These are phyloP conservation scores for Megamerina dolium DNA, from an alignment of 2,888 invertebrate species.

Conservation along the genomic window DNA sequence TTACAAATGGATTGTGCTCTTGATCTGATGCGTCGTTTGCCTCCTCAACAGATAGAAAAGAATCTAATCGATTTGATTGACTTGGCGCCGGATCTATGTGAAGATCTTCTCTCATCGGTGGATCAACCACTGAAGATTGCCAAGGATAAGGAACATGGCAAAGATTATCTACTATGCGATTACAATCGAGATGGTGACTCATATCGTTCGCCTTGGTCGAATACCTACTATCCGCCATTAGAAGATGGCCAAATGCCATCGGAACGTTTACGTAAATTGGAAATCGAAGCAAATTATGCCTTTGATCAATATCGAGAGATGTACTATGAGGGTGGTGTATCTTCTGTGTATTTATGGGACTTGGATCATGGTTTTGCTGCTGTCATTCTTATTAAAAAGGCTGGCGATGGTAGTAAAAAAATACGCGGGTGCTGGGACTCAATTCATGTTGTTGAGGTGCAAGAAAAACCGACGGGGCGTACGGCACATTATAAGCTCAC, in stretches of 20 bases:
- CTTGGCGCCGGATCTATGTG: constrained; percentile 90
- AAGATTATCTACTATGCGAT: constrained; percentile 96
- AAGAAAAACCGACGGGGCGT: constrained; percentile 89
- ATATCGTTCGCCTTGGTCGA: constrained; percentile 98
- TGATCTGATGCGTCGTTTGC: constrained; percentile 96
- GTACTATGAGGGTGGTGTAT: constrained; percentile 99
- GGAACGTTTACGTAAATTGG: constrained; percentile 87
- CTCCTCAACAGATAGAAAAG: constrained; percentile 98
- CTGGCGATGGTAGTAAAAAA: constrained; percentile 95
- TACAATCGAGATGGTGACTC: constrained; percentile 99
- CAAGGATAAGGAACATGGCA: constrained; percentile 88
- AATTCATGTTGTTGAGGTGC: constrained; percentile 98
- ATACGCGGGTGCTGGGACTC: constrained; percentile 99
- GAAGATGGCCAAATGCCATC: constrained; percentile 99
- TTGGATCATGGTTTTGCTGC: constrained; percentile 97
- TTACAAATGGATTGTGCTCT: constrained; percentile 98
- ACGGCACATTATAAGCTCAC: constrained; percentile 98
- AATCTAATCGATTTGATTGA: constrained; percentile 97
- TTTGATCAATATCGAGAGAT: constrained; percentile 98
- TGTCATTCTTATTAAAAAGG: constrained; percentile 98
- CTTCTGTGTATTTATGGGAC: constrained; percentile 99
- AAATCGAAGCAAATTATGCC: constrained; percentile 96
- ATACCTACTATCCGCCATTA: constrained; percentile 93
- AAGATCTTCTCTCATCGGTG: constrained; percentile 93
- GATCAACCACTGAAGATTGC: constrained; percentile 98